Evolutionary conservation across 2,113 vertebrate genomes (phyloP).

Genomic region (Labeo catla): DNA sequence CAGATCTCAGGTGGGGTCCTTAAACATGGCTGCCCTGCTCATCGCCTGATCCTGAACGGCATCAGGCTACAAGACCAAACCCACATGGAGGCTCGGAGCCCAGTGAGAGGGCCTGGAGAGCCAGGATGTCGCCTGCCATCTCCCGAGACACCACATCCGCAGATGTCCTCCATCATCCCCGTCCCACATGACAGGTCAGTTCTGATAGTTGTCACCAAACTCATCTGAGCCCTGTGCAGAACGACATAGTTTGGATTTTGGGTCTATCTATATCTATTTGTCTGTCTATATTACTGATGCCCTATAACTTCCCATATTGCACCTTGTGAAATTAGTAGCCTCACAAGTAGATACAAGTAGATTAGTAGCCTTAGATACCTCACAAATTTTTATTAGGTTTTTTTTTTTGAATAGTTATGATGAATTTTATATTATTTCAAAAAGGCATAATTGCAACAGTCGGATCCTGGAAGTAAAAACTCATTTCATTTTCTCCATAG

Average conservation of each 20-base stretch:
- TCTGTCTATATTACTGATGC: too few species aligned
- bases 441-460: not conserved
- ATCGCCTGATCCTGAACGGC: slow-evolving; percentile 68
- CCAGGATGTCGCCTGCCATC: slow-evolving; percentile 61
- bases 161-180: slow-evolving; percentile 76
- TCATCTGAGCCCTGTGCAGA: not conserved
- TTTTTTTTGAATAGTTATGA: not conserved
- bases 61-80: slow-evolving; percentile 69
- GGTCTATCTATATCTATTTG: too few species aligned
- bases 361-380: too few species aligned
- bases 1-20: slow-evolving; percentile 66
- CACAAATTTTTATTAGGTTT: not conserved
- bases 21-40: slow-evolving; percentile 73
- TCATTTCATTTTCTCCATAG: not conserved
- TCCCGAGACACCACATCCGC: slow-evolving; percentile 57
- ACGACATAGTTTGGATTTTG: not conserved
- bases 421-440: not conserved
- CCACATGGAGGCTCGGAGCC: slow-evolving; percentile 72
- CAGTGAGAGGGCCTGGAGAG: slow-evolving; percentile 67
- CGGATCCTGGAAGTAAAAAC: not conserved
- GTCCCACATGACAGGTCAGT: slow-evolving; percentile 79
- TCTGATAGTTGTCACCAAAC: not conserved
- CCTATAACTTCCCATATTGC: not conserved
- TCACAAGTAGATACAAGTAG: too few species aligned
- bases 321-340: not conserved